Conservation (phyloP, 2,113 vertebrate species). For the Malurus melanocephalus region DNA sequence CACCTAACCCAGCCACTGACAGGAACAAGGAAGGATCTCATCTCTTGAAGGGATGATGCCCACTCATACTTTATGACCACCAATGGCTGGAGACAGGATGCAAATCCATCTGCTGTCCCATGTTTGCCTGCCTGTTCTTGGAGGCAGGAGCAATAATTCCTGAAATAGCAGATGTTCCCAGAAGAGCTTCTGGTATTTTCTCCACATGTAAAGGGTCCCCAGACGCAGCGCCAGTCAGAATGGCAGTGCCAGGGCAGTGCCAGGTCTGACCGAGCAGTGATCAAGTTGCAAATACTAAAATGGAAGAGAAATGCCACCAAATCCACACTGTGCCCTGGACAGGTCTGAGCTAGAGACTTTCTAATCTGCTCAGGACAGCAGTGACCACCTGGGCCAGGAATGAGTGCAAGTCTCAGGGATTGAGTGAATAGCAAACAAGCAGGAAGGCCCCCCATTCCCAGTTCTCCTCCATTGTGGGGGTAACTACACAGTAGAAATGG, state of each 20-base stretch:
- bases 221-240: not conserved
- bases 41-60: not conserved
- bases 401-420: not conserved
- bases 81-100: fast-evolving
- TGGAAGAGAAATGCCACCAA: not conserved
- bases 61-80: not conserved
- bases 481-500: not conserved
- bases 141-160: not conserved
- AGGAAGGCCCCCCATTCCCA: fast-evolving
- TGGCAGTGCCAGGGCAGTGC: not conserved
- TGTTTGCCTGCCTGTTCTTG: not conserved
- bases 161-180: not conserved
- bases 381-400: not conserved
- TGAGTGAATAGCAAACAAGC: not conserved
- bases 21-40: not conserved
- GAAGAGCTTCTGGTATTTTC: not conserved
- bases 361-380: not conserved
- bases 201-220: not conserved
- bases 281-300: not conserved
- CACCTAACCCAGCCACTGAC: not conserved
- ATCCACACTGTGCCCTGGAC: not conserved
- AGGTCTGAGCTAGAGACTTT: not conserved
- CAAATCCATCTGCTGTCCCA: not conserved
- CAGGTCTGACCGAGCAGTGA: fast-evolving
- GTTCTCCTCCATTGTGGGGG: fast-evolving